Percentiles rank a stretch among this genome's conserved stretches.
Conservation (phyloP, 2,113 vertebrate genomes). For the Oplegnathus fasciatus region DNA sequence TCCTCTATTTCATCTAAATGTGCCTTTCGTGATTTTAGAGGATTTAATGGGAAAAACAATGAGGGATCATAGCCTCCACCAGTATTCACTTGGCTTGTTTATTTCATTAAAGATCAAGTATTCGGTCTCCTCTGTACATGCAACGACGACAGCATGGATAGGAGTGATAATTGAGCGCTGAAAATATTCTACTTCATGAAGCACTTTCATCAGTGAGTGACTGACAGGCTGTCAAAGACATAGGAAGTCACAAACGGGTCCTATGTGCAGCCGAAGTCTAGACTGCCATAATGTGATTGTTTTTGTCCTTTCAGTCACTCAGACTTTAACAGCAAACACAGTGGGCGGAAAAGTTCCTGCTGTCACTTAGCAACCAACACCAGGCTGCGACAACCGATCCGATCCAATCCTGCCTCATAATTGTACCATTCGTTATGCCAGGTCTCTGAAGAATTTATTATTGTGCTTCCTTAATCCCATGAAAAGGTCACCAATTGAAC, state of each 20-base stretch:
- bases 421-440: conserved; percentile 76
- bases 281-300: conserved; percentile 71
- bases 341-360: conserved; percentile 80
- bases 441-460: conserved; percentile 80
- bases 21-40: conserved; percentile 19
- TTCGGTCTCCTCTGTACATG: not conserved
- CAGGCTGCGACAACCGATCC: conserved; percentile 71
- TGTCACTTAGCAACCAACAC: conserved; percentile 82
- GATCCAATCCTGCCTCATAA: conserved; percentile 71
- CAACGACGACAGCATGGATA: not conserved
- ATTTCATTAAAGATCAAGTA: conserved; percentile 44
- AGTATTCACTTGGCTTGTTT: not conserved
- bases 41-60: conserved; percentile 41
- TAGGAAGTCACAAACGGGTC: conserved; percentile 45
- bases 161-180: conserved; percentile 5
- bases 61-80: conserved; percentile 4
- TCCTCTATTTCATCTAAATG: conserved; percentile 20
- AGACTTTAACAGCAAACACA: conserved; percentile 74
- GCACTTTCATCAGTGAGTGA: conserved; percentile 51
- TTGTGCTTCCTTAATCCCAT: conserved; percentile 75
- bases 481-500: conserved; percentile 80
- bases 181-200: conserved; percentile 18
- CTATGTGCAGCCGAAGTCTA: conserved; percentile 53
- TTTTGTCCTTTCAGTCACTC: conserved; percentile 73
- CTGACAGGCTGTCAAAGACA: conserved; percentile 60